phyloP scores from a whole-genome alignment of 2,888 invertebrate species.

The Callimorpha dominula region DNA sequence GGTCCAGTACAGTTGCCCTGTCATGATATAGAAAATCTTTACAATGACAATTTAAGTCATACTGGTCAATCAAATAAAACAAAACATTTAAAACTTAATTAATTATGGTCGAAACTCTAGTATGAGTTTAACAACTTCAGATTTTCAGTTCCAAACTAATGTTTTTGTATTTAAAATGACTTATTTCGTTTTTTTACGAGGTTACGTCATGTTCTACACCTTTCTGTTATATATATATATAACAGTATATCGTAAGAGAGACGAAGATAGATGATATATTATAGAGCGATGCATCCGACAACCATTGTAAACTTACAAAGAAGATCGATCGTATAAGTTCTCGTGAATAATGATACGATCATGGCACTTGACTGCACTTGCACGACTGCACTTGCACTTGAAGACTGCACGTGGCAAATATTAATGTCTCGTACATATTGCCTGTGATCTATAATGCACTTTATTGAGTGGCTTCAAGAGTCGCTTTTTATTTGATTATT shows the following conservation, averaged over 20 bases:
- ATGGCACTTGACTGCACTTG: too few species aligned
- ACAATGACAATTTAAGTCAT: too few species aligned
- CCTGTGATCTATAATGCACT: neutral
- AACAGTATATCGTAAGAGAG: neutral
- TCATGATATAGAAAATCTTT: too few species aligned
- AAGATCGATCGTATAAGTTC: neutral
- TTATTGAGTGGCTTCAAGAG: neutral
- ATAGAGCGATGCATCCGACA: neutral
- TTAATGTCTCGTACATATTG: neutral
- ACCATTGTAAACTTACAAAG: neutral
- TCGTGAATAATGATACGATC: neutral
- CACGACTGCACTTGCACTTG: too few species aligned
- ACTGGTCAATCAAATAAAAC: too few species aligned
- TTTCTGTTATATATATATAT: too few species aligned
- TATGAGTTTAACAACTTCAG: too few species aligned
- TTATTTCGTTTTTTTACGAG: neutral
- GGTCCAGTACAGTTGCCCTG: too few species aligned
- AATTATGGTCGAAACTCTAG: too few species aligned
- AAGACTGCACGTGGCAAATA: neutral
- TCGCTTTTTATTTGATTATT: neutral
- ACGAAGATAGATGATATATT: neutral
- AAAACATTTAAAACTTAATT: too few species aligned
- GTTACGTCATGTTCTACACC: too few species aligned
- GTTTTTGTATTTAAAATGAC: neutral
- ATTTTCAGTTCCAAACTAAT: neutral